phyloP scores from a whole-genome alignment of 2,888 invertebrate species.

The Cremastinae sp. region DNA sequence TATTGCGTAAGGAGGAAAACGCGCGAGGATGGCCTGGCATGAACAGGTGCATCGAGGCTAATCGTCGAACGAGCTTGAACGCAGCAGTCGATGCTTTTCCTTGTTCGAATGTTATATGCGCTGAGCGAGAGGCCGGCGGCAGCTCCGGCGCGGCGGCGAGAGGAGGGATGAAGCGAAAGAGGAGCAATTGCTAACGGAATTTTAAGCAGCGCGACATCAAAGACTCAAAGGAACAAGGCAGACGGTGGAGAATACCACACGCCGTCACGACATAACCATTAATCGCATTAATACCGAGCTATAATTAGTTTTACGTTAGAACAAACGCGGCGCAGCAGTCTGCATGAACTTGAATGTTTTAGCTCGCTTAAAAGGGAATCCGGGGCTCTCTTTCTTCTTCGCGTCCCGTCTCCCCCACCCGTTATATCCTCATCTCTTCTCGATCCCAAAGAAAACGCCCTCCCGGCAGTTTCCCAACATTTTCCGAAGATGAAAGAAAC shows the following conservation, averaged over 20 bases:
- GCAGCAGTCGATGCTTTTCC: constrained; percentile 35
- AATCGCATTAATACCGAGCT: constrained; percentile 68
- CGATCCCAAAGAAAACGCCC: too few species aligned
- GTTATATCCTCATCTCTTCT: background rate
- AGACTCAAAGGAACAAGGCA: constrained; percentile 64
- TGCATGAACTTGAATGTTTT: constrained; percentile 57
- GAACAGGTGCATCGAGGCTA: constrained; percentile 44
- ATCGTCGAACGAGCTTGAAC: constrained; percentile 36
- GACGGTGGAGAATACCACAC: background rate
- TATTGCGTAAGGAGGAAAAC: background rate
- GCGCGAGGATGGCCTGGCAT: constrained; percentile 36
- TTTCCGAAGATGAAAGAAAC: too few species aligned
- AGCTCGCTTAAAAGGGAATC: constrained; percentile 41
- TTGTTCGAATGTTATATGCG: constrained; percentile 18
- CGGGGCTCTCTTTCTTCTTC: constrained; percentile 1
- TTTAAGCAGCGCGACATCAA: constrained; percentile 67
- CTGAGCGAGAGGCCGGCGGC: background rate
- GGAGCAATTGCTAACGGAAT: constrained; percentile 64
- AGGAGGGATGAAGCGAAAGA: constrained; percentile 16
- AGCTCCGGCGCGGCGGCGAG: background rate
- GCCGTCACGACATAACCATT: constrained; percentile 63
- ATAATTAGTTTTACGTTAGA: constrained; percentile 68
- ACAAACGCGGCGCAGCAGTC: constrained; percentile 27
- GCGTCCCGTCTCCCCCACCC: background rate
- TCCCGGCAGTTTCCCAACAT: too few species aligned